A percentile compares a stretch with the other conserved stretches of the same genome.
These are phyloP conservation scores for Eudemis profundana DNA, from an alignment of 2,888 invertebrate genomes.

Conservation along the genomic window DNA sequence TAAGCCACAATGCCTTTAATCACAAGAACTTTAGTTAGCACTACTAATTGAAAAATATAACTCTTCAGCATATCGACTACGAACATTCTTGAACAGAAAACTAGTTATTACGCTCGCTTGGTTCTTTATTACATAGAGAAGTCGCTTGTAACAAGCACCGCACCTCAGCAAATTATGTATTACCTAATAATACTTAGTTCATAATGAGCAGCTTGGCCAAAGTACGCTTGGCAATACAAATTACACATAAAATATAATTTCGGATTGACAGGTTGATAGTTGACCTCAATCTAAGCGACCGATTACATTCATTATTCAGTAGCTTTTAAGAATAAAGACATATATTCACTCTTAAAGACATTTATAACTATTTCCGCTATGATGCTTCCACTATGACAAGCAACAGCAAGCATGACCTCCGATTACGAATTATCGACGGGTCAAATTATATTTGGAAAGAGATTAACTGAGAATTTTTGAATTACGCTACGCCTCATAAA, in stretches of 20 bases:
- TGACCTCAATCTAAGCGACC: neutral
- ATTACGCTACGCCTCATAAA: too few species aligned
- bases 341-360: too few species aligned
- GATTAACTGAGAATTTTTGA: too few species aligned
- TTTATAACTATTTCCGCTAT: too few species aligned
- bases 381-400: too few species aligned
- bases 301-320: neutral
- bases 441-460: too few species aligned
- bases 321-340: neutral
- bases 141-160: neutral
- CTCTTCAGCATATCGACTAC: neutral
- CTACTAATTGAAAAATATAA: too few species aligned
- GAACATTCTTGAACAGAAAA: neutral
- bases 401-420: too few species aligned
- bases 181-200: neutral
- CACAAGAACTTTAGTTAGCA: too few species aligned
- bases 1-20: too few species aligned
- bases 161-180: neutral
- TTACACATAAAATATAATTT: neutral
- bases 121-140: neutral
- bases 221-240: neutral
- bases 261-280: neutral
- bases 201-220: slow-evolving; percentile 10
- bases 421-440: too few species aligned
- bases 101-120: neutral